phyloP scores from a whole-genome alignment of 2,888 invertebrate genomes.

The Nasonia oneida region DNA sequence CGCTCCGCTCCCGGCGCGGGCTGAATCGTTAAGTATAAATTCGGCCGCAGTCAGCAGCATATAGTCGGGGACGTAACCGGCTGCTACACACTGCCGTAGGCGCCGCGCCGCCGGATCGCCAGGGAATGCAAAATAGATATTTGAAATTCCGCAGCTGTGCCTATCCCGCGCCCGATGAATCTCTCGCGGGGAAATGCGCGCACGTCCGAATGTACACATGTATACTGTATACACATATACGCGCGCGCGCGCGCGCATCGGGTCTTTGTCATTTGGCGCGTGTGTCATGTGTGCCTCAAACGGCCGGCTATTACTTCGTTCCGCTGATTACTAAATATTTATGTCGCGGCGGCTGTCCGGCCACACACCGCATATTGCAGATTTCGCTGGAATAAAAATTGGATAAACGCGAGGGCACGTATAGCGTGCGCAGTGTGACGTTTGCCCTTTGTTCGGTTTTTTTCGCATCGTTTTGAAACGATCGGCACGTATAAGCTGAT shows the following conservation, averaged over 20 bases:
- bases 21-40: constrained; percentile 71
- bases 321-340: constrained; percentile 56
- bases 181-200: constrained; percentile 45
- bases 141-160: constrained; percentile 72
- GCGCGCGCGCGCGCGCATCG: neutral
- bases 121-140: constrained; percentile 73
- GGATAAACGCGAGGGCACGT: neutral
- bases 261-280: constrained; percentile 55
- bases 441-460: neutral
- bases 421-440: neutral
- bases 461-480: neutral
- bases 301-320: constrained; percentile 33
- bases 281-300: constrained; percentile 35
- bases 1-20: constrained; percentile 57
- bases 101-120: constrained; percentile 62
- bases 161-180: constrained; percentile 49
- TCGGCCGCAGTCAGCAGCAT: constrained; percentile 67
- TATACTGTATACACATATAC: too few relatives aligned
- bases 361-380: constrained; percentile 20
- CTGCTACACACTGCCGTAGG: constrained; percentile 60
- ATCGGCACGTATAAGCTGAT: neutral
- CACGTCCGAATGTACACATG: constrained; percentile 33
- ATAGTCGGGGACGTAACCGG: constrained; percentile 67
- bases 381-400: constrained; percentile 33
- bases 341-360: constrained; percentile 1